These are phyloP conservation scores for Spodoptera frugiperda DNA, from an alignment of 1,140 invertebrate genomes.

Conservation along the genomic window DNA sequence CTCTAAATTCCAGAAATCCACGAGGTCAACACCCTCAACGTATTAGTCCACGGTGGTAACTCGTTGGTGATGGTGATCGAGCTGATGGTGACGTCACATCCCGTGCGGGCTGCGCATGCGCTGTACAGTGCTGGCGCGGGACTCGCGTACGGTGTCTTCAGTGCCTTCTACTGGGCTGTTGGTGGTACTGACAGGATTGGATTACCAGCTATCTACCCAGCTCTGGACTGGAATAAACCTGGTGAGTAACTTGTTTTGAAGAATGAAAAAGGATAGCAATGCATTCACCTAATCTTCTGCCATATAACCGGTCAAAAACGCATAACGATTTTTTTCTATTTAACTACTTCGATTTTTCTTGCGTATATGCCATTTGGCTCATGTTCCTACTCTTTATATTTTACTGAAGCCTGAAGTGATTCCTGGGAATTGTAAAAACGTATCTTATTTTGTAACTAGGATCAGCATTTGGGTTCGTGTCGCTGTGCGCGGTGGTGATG, in stretches of 20 bases:
- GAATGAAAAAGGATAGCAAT: too few relatives aligned
- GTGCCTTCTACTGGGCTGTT: constrained; percentile 77
- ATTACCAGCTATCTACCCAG: constrained; percentile 73
- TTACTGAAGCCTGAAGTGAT: too few relatives aligned
- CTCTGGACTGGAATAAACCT: constrained; percentile 79
- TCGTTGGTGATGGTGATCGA: constrained; percentile 91
- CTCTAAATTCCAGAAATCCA: constrained; percentile 78
- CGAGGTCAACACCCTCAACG: constrained; percentile 88
- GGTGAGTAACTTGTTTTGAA: constrained; percentile 55
- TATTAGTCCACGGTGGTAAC: constrained; percentile 91
- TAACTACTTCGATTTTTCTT: too few relatives aligned
- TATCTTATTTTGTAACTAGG: constrained; percentile 58
- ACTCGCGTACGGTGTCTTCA: constrained; percentile 78
- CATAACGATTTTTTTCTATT: too few relatives aligned
- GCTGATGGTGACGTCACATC: constrained; percentile 89
- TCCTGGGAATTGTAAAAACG: too few relatives aligned
- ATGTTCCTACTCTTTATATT: too few relatives aligned
- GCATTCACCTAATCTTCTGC: too few relatives aligned
- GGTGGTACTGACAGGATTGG: constrained; percentile 78
- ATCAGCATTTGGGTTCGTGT: constrained; percentile 75
- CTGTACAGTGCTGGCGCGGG: constrained; percentile 87
- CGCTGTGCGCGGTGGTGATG: constrained; percentile 75
- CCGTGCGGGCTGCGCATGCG: constrained; percentile 89
- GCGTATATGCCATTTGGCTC: too few relatives aligned
- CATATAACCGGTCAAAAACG: too few relatives aligned